Evolutionary conservation across 2,113 vertebrate species (phyloP).

Genomic region (Crotalus viridis): DNA sequence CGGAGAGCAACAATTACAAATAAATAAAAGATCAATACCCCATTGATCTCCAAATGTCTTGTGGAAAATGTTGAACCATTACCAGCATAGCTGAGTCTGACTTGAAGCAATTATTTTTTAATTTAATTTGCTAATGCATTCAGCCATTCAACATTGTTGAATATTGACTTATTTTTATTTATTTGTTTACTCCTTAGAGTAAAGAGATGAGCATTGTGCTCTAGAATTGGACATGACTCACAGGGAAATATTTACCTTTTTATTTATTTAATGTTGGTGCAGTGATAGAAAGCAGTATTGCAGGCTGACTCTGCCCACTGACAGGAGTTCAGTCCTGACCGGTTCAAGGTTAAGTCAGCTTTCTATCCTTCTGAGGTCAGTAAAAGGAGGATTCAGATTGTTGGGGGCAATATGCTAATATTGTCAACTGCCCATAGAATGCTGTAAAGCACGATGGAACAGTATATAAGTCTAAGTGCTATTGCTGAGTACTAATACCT

Average conservation of each 20-base stretch:
- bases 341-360: neutral
- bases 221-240: neutral
- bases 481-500: neutral
- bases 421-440: neutral
- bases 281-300: neutral
- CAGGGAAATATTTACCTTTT: neutral
- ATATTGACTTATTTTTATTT: neutral
- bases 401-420: neutral
- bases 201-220: neutral
- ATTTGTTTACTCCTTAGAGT: neutral
- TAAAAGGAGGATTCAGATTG: neutral
- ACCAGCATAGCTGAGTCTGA: neutral
- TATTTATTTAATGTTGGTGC: neutral
- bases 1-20: neutral
- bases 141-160: neutral
- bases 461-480: neutral
- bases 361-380: neutral
- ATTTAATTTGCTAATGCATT: neutral
- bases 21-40: neutral
- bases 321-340: neutral
- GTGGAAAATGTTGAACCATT: neutral
- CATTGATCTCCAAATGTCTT: neutral
- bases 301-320: neutral
- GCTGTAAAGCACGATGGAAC: neutral
- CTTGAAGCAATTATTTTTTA: neutral